phyloP scores from a whole-genome alignment of 2,888 invertebrate species.

The Chrysolina haemoptera region DNA sequence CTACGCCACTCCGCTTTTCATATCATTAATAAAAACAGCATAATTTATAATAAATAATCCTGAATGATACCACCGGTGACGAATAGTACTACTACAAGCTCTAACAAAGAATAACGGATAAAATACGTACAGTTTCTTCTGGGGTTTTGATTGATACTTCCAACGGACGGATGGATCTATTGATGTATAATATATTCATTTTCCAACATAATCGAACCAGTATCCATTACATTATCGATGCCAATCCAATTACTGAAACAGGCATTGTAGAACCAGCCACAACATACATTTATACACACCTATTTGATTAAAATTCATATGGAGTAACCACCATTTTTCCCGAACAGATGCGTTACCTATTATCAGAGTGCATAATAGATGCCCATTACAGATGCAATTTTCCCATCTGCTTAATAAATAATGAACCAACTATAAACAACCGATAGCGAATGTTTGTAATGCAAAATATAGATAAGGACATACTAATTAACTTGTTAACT shows the following conservation, averaged over 20 bases:
- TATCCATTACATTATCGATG: background rate
- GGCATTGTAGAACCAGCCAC: background rate
- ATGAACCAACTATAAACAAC: slow-evolving; percentile 24
- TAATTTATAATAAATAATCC: too few relatives aligned
- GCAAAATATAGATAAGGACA: slow-evolving; percentile 41
- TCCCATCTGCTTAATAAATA: slow-evolving; percentile 26
- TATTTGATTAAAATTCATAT: slow-evolving; percentile 26
- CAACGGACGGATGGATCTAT: background rate
- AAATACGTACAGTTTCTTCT: background rate
- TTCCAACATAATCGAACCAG: slow-evolving; percentile 6
- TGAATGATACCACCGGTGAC: too few relatives aligned
- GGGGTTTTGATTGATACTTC: background rate
- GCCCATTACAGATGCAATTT: slow-evolving; percentile 24
- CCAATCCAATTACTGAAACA: slow-evolving; percentile 7
- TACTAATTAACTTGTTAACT: slow-evolving; percentile 49
- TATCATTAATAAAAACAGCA: too few relatives aligned
- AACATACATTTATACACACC: slow-evolving; percentile 16
- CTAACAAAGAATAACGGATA: background rate
- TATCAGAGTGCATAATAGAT: slow-evolving; percentile 30
- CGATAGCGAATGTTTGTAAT: slow-evolving; percentile 28
- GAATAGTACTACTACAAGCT: too few relatives aligned
- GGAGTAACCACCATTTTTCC: slow-evolving; percentile 4
- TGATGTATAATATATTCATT: slow-evolving; percentile 5
- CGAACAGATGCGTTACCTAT: slow-evolving; percentile 24
- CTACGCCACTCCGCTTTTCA: too few relatives aligned